Base-by-base conservation (phyloP, 2,113 vertebrate genomes). In the Forbesichthys papilliferus region DNA sequence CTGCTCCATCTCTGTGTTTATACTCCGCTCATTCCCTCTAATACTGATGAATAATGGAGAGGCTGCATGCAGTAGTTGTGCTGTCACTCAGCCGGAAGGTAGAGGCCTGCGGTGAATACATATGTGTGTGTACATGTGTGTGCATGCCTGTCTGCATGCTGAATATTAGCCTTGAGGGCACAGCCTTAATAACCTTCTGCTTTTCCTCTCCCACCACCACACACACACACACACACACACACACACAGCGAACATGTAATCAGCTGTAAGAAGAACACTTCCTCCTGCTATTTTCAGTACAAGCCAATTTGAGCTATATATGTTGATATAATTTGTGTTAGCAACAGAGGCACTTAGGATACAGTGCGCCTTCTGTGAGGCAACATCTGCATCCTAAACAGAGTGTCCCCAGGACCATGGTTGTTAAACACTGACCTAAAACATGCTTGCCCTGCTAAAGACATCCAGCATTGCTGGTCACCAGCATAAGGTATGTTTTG, bases 41-140 rank as follows among this genome's bases (percentile, higher is more conserved):
- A 85, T 88, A 78, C 88, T 84, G 71, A 64, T 91, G 83, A 91
- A 89, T 89, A 89, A 89, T 89, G 87, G 84, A 89, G 80, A 80
- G 77, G 79, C 72, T 82, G 81, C 83, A 87, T 87, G 86, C 86
- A 84, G 83, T 74, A 83, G 82, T 85, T 80, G 66, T 84, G 82
- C 87, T 89, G 87, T 89, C 90, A 84, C 79, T 86, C 86, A 86
- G 70, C 83, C 79, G 69, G 80, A 79, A 83, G 75, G 64, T 60
- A 79, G 80, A 71, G 71, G 69, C 71, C 75, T 86, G 87, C 64
- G 0, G 68, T 78, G 87, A 81, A 85, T 87, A 81, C 74, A 66
- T 84, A 69, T 81, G 60, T 74, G 73, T 5, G 2, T 51, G 48
- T 61, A 33, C 10, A 11, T 48, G 59, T 67, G 55, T n/a, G 12